Conservation (phyloP, 2,113 vertebrate species). For the Anolis sagrei region DNA sequence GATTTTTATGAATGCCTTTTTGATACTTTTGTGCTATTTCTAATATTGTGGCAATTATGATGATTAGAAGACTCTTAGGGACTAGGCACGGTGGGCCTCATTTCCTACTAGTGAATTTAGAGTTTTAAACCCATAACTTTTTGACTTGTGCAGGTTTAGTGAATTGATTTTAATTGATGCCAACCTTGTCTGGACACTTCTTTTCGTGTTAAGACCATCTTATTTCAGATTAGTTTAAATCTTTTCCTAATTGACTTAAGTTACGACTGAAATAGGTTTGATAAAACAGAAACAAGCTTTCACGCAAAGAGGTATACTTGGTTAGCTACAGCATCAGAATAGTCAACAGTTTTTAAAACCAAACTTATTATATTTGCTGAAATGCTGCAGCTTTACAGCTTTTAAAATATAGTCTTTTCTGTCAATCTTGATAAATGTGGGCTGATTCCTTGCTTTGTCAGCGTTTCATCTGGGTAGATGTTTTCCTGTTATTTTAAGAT, state of each 20-base stretch:
- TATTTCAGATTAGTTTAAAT: constrained; percentile 21
- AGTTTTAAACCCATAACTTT: not conserved
- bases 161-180: not conserved
- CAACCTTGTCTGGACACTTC: not conserved
- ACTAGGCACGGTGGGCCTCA: not conserved
- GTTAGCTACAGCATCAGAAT: not conserved
- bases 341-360: not conserved
- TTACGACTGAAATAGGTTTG: constrained; percentile 8
- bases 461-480: not conserved
- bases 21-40: not conserved
- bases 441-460: not conserved
- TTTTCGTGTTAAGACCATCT: constrained; percentile 13
- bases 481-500: not conserved
- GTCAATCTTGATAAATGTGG: not conserved
- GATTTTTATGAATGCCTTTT: not conserved
- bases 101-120: not conserved
- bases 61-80: not conserved
- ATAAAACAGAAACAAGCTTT: constrained; percentile 29
- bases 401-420: not conserved
- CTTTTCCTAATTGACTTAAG: constrained; percentile 19
- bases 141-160: not conserved
- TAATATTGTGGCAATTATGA: not conserved
- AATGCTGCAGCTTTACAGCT: not conserved
- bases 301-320: not conserved
- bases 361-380: not conserved